Evolutionary conservation across 2,888 invertebrate genomes (phyloP).

Genomic region (Perithous albicinctus): DNA sequence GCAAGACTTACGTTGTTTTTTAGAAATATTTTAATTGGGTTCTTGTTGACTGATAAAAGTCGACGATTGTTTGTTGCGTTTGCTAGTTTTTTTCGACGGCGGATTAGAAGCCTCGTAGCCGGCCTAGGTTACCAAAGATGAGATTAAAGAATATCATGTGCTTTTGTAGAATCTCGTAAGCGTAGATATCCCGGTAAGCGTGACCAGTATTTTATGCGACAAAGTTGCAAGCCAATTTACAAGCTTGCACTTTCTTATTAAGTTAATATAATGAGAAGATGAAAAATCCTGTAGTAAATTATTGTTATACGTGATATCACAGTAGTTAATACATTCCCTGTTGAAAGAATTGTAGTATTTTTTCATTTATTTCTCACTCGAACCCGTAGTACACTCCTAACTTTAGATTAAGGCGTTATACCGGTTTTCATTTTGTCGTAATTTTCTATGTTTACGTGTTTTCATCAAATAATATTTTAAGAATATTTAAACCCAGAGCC

Average conservation of each 20-base stretch:
- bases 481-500: no score
- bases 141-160: conserved; percentile 19
- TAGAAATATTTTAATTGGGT: not conserved
- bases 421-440: no score
- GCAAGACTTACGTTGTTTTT: not conserved
- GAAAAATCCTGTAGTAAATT: conserved; percentile 47
- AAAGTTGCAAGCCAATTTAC: conserved; percentile 43
- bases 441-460: no score
- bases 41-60: not conserved
- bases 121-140: conserved; percentile 36
- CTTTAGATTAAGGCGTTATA: no score
- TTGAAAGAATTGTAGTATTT: conserved; percentile 33
- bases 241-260: conserved; percentile 29
- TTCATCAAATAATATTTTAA: no score
- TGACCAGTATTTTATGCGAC: conserved; percentile 5
- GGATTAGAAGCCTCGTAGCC: conserved; percentile 11
- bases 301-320: conserved; percentile 46
- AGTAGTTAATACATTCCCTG: conserved; percentile 63
- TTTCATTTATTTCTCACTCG: not conserved
- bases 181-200: not conserved
- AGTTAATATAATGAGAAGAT: conserved; percentile 14
- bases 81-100: conserved; percentile 11
- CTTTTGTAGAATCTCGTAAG: conserved; percentile 25
- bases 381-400: not conserved
- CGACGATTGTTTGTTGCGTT: conserved; percentile 1